These are phyloP conservation scores for Sitobion miscanthi DNA, from an alignment of 1,140 invertebrate species.

Conservation along the genomic window DNA sequence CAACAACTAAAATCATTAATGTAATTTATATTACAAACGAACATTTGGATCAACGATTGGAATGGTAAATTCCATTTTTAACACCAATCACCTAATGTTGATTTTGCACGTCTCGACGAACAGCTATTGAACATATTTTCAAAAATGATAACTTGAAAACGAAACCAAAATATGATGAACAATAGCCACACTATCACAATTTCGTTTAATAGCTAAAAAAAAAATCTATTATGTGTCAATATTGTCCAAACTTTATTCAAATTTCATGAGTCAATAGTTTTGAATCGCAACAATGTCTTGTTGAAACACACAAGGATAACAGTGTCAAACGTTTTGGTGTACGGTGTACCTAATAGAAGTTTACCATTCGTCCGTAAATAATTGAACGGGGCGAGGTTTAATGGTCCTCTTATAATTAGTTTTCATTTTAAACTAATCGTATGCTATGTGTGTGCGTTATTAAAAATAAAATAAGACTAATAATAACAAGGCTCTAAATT, in stretches of 20 bases:
- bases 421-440: conserved; percentile 25
- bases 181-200: background rate
- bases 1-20: background rate
- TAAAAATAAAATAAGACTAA: conserved; percentile 18
- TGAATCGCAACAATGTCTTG: background rate
- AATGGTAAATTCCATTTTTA: background rate
- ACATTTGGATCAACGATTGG: background rate
- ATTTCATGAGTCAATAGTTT: background rate
- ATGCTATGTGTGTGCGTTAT: background rate
- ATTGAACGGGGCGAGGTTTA: conserved; percentile 10
- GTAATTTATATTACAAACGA: background rate
- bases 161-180: background rate
- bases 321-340: background rate
- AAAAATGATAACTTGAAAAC: background rate
- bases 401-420: background rate
- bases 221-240: background rate
- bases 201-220: background rate
- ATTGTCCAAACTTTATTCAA: background rate
- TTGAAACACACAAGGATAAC: background rate
- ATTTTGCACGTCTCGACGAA: background rate
- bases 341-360: background rate
- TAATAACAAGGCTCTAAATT: conserved; percentile 3
- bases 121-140: background rate
- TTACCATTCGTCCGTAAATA: conserved; percentile 11
- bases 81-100: background rate